Conservation (phyloP, 2,797 vertebrate species). For the Pagetopsis macropterus region DNA sequence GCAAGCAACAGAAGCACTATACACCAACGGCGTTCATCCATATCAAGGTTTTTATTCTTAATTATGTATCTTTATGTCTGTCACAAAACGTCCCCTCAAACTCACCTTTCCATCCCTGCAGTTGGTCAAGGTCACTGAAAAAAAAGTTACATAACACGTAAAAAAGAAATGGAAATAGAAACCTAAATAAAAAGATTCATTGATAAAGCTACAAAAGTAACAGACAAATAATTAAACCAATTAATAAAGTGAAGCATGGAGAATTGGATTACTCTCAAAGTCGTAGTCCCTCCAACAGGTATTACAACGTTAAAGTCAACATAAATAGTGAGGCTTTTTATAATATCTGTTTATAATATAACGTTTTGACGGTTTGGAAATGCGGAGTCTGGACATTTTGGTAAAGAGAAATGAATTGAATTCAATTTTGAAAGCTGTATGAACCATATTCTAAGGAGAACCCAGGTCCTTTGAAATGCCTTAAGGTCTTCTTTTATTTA, state of each 20-base stretch:
- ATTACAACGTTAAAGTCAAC: background rate
- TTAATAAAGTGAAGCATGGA: background rate
- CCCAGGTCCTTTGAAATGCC: background rate
- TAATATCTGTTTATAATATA: too few relatives aligned
- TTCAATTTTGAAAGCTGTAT: too few relatives aligned
- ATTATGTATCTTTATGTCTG: background rate
- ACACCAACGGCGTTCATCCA: slow-evolving; percentile 90
- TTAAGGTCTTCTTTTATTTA: background rate
- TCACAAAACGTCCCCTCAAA: background rate
- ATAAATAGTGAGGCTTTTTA: background rate
- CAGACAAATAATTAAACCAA: background rate
- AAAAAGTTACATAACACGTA: background rate
- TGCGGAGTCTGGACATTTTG: too few relatives aligned
- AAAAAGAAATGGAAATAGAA: too few relatives aligned
- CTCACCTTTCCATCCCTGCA: too few relatives aligned
- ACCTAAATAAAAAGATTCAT: background rate
- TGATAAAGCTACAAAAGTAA: background rate
- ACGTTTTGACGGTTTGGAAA: too few relatives aligned
- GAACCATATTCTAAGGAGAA: background rate
- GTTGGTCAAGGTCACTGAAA: background rate
- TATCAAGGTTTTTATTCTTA: slow-evolving; percentile 87
- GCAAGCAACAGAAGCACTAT: slow-evolving; percentile 88
- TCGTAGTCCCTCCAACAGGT: background rate
- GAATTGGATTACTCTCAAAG: background rate
- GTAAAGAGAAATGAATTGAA: too few relatives aligned